Conservation (phyloP, 2,113 vertebrate genomes). For the Zosterops lateralis region DNA sequence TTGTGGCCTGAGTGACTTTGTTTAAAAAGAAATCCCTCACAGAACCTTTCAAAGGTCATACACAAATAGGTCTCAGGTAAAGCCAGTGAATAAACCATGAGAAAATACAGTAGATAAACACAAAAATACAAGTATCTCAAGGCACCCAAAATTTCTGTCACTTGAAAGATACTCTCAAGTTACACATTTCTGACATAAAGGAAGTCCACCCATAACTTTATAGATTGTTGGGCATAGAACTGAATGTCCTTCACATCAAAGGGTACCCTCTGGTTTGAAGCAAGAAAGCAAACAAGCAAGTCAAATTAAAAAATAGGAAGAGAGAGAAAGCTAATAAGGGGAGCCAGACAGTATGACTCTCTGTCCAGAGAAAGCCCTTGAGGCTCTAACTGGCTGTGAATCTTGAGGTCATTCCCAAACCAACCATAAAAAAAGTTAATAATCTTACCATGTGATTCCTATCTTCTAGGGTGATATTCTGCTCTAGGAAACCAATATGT, state of each 20-base stretch:
- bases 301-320: constrained; percentile 32
- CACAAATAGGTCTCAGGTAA: not conserved
- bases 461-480: not conserved
- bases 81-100: not conserved
- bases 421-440: not conserved
- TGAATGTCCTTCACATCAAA: constrained; percentile 31
- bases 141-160: not conserved
- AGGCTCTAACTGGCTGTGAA: constrained; percentile 7
- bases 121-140: not conserved
- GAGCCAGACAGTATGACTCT: constrained; percentile 36
- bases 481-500: not conserved
- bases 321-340: constrained; percentile 47
- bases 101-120: not conserved
- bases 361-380: constrained; percentile 12
- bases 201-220: not conserved
- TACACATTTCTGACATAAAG: not conserved
- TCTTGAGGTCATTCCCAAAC: not conserved
- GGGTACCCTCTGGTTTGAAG: not conserved
- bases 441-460: not conserved
- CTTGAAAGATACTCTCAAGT: not conserved
- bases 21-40: not conserved
- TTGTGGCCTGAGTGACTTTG: not conserved
- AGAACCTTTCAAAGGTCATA: not conserved
- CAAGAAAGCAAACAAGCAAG: not conserved
- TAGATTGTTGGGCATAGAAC: not conserved